Evolutionary conservation across 2,797 vertebrate species (phyloP).

Genomic region (Hapalemur alaotrensis): DNA sequence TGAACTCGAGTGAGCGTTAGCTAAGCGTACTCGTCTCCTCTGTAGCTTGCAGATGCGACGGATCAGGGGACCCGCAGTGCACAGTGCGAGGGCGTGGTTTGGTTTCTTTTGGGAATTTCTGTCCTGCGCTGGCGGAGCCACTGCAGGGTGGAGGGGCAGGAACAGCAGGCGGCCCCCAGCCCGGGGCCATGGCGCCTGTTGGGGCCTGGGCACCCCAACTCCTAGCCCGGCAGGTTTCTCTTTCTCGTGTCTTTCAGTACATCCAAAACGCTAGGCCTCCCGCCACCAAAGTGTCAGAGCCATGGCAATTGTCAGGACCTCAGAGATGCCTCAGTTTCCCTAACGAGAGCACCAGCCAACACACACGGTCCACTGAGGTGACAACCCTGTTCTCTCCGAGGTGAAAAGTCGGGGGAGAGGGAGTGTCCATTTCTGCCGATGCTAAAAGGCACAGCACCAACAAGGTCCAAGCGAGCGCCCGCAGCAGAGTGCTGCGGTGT

Average conservation of each 20-base stretch:
- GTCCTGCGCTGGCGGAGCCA: not conserved
- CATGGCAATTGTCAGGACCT: not conserved
- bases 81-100: rapidly evolving
- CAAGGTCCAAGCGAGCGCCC: not conserved
- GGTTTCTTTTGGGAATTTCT: not conserved
- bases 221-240: not conserved
- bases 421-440: not conserved
- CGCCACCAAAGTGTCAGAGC: not conserved
- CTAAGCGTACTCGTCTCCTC: not conserved
- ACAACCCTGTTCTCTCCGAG: not conserved
- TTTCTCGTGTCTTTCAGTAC: not conserved
- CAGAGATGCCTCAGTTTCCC: slow-evolving; percentile 1
- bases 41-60: not conserved
- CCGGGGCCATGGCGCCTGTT: rapidly evolving
- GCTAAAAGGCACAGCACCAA: not conserved
- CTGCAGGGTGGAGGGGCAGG: rapidly evolving
- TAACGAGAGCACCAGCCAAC: not conserved
- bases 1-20: not conserved
- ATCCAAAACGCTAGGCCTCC: not conserved
- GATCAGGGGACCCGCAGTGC: not conserved
- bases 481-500: slow-evolving; percentile 81
- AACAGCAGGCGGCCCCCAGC: not conserved
- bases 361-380: not conserved
- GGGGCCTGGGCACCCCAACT: not conserved
- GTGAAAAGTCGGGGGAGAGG: not conserved